Conservation (phyloP, 2,113 vertebrate species). For the Erythrolamprus reginae region DNA sequence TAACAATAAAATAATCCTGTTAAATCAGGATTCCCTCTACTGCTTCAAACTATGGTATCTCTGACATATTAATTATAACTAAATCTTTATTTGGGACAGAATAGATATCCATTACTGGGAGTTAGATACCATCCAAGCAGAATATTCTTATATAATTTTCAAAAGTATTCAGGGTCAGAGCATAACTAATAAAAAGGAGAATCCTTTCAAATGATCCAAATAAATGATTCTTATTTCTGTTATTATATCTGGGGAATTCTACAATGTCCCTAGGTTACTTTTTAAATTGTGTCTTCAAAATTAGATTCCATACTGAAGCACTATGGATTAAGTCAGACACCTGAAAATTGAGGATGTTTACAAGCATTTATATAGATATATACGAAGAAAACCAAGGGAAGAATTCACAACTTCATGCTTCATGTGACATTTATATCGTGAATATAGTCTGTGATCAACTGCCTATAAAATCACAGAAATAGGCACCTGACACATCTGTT, state of each 20-base stretch:
- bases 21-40: not conserved
- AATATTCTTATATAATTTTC: not conserved
- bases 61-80: not conserved
- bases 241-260: not conserved
- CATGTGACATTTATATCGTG: slow-evolving; percentile 1
- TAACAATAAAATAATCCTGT: not conserved
- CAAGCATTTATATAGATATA: not conserved
- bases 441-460: not conserved
- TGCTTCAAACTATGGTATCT: not conserved
- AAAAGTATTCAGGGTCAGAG: not conserved
- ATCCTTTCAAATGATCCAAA: not conserved
- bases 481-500: not conserved
- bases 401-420: not conserved
- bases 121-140: not conserved
- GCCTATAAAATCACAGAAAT: not conserved
- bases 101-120: not conserved
- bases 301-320: not conserved
- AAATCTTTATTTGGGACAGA: not conserved
- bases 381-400: not conserved
- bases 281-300: not conserved
- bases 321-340: not conserved
- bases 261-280: not conserved
- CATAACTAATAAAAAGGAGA: not conserved
- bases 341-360: not conserved
- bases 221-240: not conserved